Conservation (phyloP, 2,797 vertebrate species). For the Oreortyx pictus region DNA sequence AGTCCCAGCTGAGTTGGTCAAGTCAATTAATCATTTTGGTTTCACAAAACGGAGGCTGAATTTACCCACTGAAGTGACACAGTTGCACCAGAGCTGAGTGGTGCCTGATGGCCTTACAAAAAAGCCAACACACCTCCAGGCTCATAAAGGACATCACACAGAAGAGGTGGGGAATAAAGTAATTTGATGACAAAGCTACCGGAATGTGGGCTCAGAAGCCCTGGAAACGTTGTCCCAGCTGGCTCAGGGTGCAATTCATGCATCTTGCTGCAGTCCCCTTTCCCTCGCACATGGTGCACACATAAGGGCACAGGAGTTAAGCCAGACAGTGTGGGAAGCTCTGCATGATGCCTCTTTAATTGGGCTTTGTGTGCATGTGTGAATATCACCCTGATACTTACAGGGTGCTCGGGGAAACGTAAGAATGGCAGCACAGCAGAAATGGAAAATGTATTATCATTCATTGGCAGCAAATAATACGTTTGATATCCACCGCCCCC, state of each 20-base stretch:
- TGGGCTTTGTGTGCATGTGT: background rate
- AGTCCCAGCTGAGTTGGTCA: background rate
- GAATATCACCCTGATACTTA: slow-evolving; percentile 16
- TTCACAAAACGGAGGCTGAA: background rate
- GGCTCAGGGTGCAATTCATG: background rate
- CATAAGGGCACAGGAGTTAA: background rate
- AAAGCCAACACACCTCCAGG: background rate
- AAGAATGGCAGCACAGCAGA: slow-evolving; percentile 3
- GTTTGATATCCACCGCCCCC: background rate
- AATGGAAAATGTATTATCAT: slow-evolving; percentile 33
- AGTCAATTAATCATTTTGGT: background rate
- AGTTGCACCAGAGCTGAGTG: background rate
- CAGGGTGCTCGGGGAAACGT: background rate
- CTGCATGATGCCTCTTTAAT: slow-evolving; percentile 28
- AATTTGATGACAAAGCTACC: background rate
- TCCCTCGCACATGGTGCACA: background rate
- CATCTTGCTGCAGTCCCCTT: background rate
- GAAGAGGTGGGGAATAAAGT: background rate
- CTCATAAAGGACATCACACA: background rate
- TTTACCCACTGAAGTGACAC: background rate
- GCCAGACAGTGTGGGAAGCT: background rate
- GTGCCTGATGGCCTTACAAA: background rate
- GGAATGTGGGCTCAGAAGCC: background rate
- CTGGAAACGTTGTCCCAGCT: background rate
- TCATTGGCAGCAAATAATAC: slow-evolving; percentile 22